phyloP scores from a whole-genome alignment of 2,113 vertebrate species.

The Tragelaphus imberbis region DNA sequence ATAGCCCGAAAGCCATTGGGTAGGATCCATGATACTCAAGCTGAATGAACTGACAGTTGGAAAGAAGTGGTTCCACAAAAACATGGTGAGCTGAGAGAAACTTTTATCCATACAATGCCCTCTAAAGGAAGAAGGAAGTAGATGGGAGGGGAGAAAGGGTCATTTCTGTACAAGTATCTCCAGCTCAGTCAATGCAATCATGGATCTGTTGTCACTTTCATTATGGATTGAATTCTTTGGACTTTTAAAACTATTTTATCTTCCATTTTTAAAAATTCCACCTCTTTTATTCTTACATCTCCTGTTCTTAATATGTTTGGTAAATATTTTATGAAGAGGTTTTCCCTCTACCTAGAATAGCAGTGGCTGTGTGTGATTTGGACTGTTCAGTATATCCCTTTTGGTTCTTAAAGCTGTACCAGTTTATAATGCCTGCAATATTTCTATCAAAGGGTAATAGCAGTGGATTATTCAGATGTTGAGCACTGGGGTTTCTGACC shows the following conservation, averaged over 20 bases:
- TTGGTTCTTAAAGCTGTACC: not conserved
- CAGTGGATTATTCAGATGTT: not conserved
- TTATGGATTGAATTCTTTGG: not conserved
- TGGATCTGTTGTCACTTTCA: not conserved
- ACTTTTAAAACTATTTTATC: not conserved
- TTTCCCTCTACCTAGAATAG: not conserved
- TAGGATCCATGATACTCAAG: not conserved
- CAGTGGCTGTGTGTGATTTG: not conserved
- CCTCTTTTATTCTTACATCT: not conserved
- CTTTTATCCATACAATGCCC: not conserved
- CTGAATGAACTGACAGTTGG: not conserved
- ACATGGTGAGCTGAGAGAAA: not conserved
- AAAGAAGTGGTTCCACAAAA: not conserved
- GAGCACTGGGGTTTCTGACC: not conserved
- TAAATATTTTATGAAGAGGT: not conserved
- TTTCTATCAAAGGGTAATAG: not conserved
- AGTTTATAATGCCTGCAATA: not conserved
- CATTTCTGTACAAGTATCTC: not conserved
- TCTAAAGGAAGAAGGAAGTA: not conserved
- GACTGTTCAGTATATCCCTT: not conserved
- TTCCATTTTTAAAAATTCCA: not conserved
- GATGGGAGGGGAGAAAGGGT: not conserved
- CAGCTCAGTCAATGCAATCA: no score
- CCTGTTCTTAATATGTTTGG: not conserved
- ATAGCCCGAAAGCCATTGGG: not conserved